phyloP scores from a whole-genome alignment of 2,113 vertebrate species.

The Bujurquina vittata region DNA sequence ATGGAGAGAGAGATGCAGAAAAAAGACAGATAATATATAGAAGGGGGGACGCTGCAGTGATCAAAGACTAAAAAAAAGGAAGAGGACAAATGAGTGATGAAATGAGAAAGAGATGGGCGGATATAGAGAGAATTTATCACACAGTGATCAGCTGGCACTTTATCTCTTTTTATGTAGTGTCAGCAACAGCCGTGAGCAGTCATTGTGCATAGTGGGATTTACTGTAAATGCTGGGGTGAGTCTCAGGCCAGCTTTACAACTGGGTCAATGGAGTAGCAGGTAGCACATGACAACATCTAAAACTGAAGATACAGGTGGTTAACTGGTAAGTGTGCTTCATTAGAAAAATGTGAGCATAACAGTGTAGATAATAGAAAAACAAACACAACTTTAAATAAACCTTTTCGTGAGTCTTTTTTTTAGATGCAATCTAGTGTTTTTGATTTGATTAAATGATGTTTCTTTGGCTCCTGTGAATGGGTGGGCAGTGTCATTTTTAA shows the following conservation, averaged over 20 bases:
- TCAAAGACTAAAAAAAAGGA: slow-evolving; percentile 46
- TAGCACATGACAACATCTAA: slow-evolving; percentile 5
- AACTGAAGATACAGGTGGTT: neutral
- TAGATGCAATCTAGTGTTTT: neutral
- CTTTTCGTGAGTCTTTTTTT: neutral
- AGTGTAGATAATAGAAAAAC: neutral
- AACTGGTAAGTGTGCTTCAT: neutral
- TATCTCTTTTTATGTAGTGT: slow-evolving; percentile 58
- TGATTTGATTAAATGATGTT: neutral
- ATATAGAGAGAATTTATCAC: slow-evolving; percentile 43
- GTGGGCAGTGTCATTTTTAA: neutral
- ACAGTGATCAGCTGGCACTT: slow-evolving; percentile 38
- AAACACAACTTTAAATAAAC: neutral
- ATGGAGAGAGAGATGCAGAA: neutral
- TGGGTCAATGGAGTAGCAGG: slow-evolving; percentile 59
- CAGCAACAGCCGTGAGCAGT: slow-evolving; percentile 46
- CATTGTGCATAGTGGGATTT: slow-evolving; percentile 52
- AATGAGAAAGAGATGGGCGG: slow-evolving; percentile 48
- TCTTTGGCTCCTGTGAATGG: neutral
- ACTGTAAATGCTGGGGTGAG: slow-evolving; percentile 29
- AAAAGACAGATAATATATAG: slow-evolving; percentile 24
- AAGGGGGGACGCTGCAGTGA: slow-evolving; percentile 13
- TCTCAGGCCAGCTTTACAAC: slow-evolving; percentile 35
- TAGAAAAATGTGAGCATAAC: neutral
- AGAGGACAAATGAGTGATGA: slow-evolving; percentile 48